Base-by-base conservation (phyloP, 2,888 invertebrate genomes). In the Steinernema scapterisci region DNA sequence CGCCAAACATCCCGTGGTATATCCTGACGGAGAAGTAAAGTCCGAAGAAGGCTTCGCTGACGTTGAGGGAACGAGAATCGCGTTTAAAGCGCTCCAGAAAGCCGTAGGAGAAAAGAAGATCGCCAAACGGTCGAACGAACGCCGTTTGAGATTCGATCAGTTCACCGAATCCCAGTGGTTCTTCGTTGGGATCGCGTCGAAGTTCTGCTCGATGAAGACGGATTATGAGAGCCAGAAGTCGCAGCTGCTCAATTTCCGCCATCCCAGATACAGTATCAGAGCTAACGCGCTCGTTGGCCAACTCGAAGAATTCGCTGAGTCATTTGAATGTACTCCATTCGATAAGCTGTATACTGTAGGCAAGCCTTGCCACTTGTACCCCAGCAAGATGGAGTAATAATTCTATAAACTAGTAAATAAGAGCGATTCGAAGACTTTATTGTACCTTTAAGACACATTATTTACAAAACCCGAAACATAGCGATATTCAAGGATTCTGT, bases 151-250 rank as follows among this genome's bases (percentile, higher is more conserved):
- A 3, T 54, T 54, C 54, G 25, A 54, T 21, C 21, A 7, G 7
- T 63, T 63, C 63, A 11, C 23, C 63, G 63, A 63, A 13, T 63
- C 27, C n/a, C 27, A 25, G 31, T 63, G 63, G 63, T 63, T 63
- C 63, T 72, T 72, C 51, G 25, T 51, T 21, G 52, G 51, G 9
- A 21, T 72, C 51, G 72, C 48, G 25, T 51, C 51, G 52, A 72
- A 51, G 31, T 43, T 72, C 72, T 51, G 51, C 72, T 51, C 25
- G 19, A 9, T 31, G 52, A 23, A 72, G 51, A 16, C 16, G 51
- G 46, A 45, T 1, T 27, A 16, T n/a, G 72, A 5, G 25, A n/a
- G 23, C 9, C 51, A 72, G n/a, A n/a, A 21, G 16, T 7, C 16
- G 3, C 27, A 51, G 25, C 72, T 72, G 52, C 23, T 31, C 21